Evolutionary conservation across 2,797 vertebrate genomes (phyloP).

Genomic region (Acestrorhynchus altus): DNA sequence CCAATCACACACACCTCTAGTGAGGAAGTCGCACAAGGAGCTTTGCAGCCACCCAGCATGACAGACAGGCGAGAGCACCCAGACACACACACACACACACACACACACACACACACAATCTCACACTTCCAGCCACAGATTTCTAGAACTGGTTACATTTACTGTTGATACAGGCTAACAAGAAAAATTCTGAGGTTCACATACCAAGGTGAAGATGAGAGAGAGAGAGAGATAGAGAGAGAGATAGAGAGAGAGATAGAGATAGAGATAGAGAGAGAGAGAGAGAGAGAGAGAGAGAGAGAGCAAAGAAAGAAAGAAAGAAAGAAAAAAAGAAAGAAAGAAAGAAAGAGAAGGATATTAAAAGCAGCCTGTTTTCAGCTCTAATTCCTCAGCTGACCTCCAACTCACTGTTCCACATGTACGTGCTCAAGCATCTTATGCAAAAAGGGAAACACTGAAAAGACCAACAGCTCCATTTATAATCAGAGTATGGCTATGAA

Average conservation of each 20-base stretch:
- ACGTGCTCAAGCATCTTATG: background rate
- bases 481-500: too few relatives aligned
- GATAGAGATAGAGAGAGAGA: too few relatives aligned
- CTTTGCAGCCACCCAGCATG: background rate
- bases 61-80: background rate
- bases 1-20: constrained; percentile 3
- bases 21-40: background rate
- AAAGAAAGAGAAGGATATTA: too few relatives aligned
- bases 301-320: too few relatives aligned
- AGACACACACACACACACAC: background rate
- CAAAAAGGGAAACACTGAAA: too few relatives aligned
- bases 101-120: background rate
- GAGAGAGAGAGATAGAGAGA: too few relatives aligned
- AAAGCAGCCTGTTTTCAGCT: background rate
- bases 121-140: background rate
- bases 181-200: background rate
- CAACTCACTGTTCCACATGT: background rate
- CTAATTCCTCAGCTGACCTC: background rate
- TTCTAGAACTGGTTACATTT: constrained; percentile 59
- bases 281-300: too few relatives aligned
- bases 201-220: background rate
- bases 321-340: too few relatives aligned
- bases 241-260: too few relatives aligned
- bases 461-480: too few relatives aligned
- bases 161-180: constrained; percentile 57